Percentiles rank a stretch among this genome's conserved stretches.
phyloP scores from a whole-genome alignment of 2,888 invertebrate species.

The Isoperla grammatica region DNA sequence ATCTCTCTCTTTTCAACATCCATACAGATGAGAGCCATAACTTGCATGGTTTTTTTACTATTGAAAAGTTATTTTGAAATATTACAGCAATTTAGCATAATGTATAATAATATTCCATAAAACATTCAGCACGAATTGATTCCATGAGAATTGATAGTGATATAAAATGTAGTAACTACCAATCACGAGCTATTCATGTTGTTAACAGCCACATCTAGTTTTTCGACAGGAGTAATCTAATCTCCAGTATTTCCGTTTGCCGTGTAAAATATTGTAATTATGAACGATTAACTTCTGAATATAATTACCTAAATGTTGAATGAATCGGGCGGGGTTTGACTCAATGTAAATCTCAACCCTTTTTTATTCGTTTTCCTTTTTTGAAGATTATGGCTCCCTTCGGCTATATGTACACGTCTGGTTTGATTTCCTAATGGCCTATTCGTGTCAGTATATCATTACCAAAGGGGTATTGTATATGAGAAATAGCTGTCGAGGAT shows the following conservation, averaged over 20 bases:
- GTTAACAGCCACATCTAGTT: not conserved
- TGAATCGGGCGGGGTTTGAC: constrained; percentile 9
- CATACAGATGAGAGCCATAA: too few species aligned
- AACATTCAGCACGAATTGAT: too few species aligned
- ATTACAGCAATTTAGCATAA: too few species aligned
- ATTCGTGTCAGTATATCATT: constrained; percentile 22
- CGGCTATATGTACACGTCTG: constrained; percentile 3
- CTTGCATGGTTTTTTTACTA: too few species aligned
- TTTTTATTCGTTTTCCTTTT: constrained; percentile 11
- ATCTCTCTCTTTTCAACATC: too few species aligned
- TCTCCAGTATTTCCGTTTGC: not conserved
- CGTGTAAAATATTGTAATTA: constrained; percentile 15
- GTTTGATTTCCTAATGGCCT: constrained; percentile 19
- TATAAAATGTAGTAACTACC: too few species aligned
- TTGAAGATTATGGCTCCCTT: constrained; percentile 14
- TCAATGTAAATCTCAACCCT: constrained; percentile 9
- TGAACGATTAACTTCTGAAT: constrained; percentile 9
- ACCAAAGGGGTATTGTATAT: constrained; percentile 14
- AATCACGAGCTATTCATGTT: too few species aligned
- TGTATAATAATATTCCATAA: too few species aligned
- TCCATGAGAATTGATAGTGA: too few species aligned
- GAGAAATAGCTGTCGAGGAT: constrained; percentile 14
- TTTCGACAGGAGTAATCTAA: constrained; percentile 7
- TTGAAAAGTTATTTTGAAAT: too few species aligned
- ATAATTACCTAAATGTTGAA: constrained; percentile 14